Evolutionary conservation across 2,888 invertebrate species (phyloP).

Genomic region (Xestia ashworthii): DNA sequence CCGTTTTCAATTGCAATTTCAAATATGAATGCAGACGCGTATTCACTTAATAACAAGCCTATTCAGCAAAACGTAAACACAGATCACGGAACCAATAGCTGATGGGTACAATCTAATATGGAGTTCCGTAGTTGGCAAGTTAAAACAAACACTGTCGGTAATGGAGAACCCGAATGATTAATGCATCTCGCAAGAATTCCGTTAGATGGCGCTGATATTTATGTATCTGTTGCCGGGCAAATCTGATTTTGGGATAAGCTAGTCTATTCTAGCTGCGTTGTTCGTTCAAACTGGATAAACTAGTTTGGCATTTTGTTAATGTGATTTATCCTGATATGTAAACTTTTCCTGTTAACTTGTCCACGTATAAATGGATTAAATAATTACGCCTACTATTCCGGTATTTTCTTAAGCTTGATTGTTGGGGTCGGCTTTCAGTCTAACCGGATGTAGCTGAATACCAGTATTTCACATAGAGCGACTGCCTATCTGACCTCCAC

Average conservation of each 20-base stretch:
- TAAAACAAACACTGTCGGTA: conserved; percentile 77
- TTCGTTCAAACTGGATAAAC: conserved; percentile 23
- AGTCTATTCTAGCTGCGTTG: conserved; percentile 30
- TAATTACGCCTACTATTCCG: background rate
- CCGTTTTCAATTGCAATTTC: conserved; percentile 45
- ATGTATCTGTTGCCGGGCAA: conserved; percentile 66
- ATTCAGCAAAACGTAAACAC: conserved; percentile 63
- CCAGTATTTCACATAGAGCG: too few relatives aligned
- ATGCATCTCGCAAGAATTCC: conserved; percentile 71
- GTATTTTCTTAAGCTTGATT: background rate
- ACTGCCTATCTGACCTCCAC: too few relatives aligned
- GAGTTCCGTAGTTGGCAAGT: conserved; percentile 73
- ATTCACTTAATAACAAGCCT: conserved; percentile 63
- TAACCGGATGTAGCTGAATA: too few relatives aligned
- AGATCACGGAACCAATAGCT: conserved; percentile 63
- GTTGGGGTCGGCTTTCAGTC: too few relatives aligned
- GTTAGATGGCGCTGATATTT: conserved; percentile 62
- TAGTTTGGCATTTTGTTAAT: conserved; percentile 30
- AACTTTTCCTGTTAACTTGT: conserved; percentile 28
- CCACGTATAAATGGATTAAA: conserved; percentile 20
- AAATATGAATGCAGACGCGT: conserved; percentile 56
- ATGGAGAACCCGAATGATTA: conserved; percentile 76
- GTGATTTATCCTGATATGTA: conserved; percentile 29
- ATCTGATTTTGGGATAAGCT: conserved; percentile 46
- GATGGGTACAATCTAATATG: conserved; percentile 66